Percentiles rank a stretch among this genome's conserved stretches.
Conservation (phyloP, 2,888 invertebrate genomes). For the Imbricaverruca yamaguchii region DNA sequence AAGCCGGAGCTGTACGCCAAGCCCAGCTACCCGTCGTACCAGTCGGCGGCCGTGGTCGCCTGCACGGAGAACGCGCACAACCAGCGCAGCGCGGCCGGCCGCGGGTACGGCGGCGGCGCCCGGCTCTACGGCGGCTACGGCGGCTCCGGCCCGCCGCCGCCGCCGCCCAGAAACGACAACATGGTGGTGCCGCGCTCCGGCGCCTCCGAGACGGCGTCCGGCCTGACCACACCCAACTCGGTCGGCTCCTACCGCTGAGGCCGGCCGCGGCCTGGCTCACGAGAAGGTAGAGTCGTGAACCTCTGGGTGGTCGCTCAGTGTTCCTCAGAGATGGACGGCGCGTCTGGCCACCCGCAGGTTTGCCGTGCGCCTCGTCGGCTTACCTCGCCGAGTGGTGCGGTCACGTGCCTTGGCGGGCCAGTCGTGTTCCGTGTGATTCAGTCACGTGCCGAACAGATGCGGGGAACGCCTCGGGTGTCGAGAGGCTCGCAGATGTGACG, state of each 20-base stretch:
- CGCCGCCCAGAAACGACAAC: not conserved
- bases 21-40: not conserved
- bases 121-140: not conserved
- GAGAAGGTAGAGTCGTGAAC: too few relatives aligned
- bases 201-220: not conserved
- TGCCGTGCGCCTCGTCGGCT: too few relatives aligned
- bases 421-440: too few relatives aligned
- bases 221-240: slow-evolving; percentile 8
- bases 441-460: too few relatives aligned
- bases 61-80: slow-evolving; percentile 6
- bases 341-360: too few relatives aligned
- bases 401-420: too few relatives aligned
- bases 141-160: slow-evolving; percentile 1
- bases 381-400: too few relatives aligned
- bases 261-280: too few relatives aligned
- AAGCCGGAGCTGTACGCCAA: slow-evolving; percentile 2
- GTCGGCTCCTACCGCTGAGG: not conserved
- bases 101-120: not conserved
- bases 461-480: too few relatives aligned
- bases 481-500: too few relatives aligned
- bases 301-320: too few relatives aligned
- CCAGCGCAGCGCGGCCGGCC: slow-evolving; percentile 2
- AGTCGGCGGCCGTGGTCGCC: not conserved
- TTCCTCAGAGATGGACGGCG: too few relatives aligned
- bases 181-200: not conserved